Evolutionary conservation across 1,140 invertebrate genomes (phyloP).

Genomic region (Papilio helenus): DNA sequence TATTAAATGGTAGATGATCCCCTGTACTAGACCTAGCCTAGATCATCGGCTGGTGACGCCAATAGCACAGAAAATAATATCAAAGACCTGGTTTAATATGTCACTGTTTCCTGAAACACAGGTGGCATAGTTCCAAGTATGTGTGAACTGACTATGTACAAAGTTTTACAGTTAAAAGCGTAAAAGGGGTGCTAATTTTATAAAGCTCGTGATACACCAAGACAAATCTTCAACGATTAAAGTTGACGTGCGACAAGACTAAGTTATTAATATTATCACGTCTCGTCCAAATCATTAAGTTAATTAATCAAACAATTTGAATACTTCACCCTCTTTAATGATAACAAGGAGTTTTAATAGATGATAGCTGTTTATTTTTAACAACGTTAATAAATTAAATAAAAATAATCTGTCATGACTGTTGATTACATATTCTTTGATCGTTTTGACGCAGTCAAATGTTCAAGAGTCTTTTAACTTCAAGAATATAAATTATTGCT

Average conservation of each 20-base stretch:
- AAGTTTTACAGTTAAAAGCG: neutral
- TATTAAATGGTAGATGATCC: too few relatives aligned
- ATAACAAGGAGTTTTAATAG: conserved; percentile 48
- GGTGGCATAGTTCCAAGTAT: neutral
- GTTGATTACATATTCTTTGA: neutral
- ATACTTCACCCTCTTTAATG: conserved; percentile 46
- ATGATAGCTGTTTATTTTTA: conserved; percentile 51
- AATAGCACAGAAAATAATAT: too few relatives aligned
- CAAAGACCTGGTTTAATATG: too few relatives aligned
- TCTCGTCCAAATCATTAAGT: conserved; percentile 50
- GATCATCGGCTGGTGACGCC: too few relatives aligned
- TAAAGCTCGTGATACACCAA: conserved; percentile 52
- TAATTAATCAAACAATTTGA: conserved; percentile 78
- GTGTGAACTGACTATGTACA: neutral
- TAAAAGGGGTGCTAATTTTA: conserved; percentile 31
- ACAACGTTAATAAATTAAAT: conserved; percentile 44
- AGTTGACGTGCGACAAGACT: conserved; percentile 63
- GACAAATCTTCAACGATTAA: conserved; percentile 67
- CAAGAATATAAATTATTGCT: too few relatives aligned
- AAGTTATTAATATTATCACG: conserved; percentile 61
- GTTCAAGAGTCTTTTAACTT: too few relatives aligned
- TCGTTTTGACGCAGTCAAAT: too few relatives aligned
- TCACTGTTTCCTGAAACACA: too few relatives aligned
- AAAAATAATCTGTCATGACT: neutral
- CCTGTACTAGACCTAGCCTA: too few relatives aligned